Percentiles rank a stretch among this genome's conserved stretches.
phyloP scores from a whole-genome alignment of 2,113 vertebrate genomes.

The Tachycineta bicolor region DNA sequence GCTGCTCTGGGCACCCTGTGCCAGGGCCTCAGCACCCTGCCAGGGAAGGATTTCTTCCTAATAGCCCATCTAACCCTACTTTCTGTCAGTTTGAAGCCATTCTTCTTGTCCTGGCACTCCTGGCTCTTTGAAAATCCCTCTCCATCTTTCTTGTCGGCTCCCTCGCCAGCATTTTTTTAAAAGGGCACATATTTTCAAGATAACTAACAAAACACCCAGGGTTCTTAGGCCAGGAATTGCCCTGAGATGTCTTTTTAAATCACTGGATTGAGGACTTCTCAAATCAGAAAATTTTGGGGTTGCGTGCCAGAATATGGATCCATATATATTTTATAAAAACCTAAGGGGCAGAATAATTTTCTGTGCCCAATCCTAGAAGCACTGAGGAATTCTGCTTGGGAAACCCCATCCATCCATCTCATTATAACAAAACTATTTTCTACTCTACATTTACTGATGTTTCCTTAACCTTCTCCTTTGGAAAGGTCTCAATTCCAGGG shows the following conservation, averaged over 20 bases:
- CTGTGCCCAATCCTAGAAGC: not conserved
- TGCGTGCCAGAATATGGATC: not conserved
- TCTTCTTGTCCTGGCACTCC: not conserved
- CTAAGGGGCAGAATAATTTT: not conserved
- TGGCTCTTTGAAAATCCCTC: not conserved
- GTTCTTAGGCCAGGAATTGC: not conserved
- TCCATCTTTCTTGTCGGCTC: not conserved
- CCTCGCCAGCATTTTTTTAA: not conserved
- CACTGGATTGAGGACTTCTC: not conserved
- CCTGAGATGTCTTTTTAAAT: not conserved
- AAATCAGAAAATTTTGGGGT: not conserved
- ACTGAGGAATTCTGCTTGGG: not conserved
- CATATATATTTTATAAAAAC: not conserved
- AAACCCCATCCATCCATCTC: not conserved
- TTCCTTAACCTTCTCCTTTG: not conserved
- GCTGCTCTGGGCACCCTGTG: not conserved
- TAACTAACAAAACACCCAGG: not conserved
- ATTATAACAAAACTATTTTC: not conserved
- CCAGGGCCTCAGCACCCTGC: rapidly evolving
- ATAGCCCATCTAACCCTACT: too few species aligned
- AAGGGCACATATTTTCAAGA: not conserved
- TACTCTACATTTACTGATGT: not conserved
- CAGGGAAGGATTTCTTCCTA: rapidly evolving
- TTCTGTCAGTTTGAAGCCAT: not conserved
- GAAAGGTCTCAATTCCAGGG: not conserved